These are phyloP conservation scores for Melieria crassipennis DNA, from an alignment of 2,888 invertebrate genomes.

Conservation along the genomic window DNA sequence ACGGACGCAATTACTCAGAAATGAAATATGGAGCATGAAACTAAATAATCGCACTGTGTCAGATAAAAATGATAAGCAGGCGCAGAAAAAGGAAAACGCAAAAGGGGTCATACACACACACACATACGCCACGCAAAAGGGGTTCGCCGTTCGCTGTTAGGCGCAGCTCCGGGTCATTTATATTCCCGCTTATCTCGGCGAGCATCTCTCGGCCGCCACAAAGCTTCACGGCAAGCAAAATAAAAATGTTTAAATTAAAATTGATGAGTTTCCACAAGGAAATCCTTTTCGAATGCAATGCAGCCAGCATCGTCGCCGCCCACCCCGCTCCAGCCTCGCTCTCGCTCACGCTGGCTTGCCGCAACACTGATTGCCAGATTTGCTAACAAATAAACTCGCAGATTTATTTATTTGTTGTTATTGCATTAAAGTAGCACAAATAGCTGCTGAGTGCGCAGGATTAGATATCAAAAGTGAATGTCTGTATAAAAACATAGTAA, in stretches of 20 bases:
- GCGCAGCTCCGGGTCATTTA: constrained; percentile 42
- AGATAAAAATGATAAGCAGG: background rate
- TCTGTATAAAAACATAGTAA: no score
- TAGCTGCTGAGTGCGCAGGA: no score
- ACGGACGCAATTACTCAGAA: background rate
- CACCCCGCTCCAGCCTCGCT: no score
- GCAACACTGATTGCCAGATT: no score
- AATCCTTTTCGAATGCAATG: constrained; percentile 11
- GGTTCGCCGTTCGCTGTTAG: no score
- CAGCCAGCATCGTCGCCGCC: no score
- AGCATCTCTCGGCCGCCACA: constrained; percentile 20
- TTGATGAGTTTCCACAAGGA: constrained; percentile 45
- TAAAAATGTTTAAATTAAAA: constrained; percentile 46
- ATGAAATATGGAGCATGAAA: background rate
- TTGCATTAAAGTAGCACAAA: no score
- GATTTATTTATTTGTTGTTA: no score
- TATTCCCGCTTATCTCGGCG: constrained; percentile 32
- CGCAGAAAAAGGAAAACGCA: background rate
- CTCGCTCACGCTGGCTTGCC: no score
- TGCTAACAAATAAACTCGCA: no score
- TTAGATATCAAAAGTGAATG: no score
- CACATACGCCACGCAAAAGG: no score
- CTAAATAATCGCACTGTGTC: background rate
- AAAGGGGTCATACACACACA: background rate
- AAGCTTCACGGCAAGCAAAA: constrained; percentile 21